Evolutionary conservation across 1,140 invertebrate species (phyloP), one percentile per base, ranked within the genome.

Genomic region (Pseudobourletiella spinata): DNA sequence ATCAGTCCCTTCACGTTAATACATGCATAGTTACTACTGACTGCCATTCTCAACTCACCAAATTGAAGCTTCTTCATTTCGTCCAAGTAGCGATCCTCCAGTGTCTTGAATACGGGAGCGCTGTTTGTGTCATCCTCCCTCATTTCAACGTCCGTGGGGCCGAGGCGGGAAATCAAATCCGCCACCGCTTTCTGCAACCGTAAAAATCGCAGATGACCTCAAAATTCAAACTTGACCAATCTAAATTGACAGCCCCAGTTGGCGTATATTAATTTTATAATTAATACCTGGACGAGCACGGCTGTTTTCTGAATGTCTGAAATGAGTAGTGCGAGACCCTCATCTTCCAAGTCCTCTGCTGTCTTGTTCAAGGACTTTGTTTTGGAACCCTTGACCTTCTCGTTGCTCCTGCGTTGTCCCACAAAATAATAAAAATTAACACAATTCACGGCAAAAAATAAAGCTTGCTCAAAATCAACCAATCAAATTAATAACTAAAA

Each of bases 61-160:
- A 95, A 95, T 77, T 94, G 91, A 55, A 91, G 77, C 67, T 82
- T 84, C 71, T 88, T 88, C 88, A 95, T 92, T 56, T 89, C 80
- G 70, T 85, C 84, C 44, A 92, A 78, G 74, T 95, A 94, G 43
- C 72, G 68, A 72, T 89, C 84, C 52, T 86, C 84, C 20, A 84
- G 70, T 0, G 83, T 81, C 32, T 74, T 74, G 74, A 73, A 72
- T 0, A 81, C 54, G 0, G 79, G 77, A 48, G 77, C 71, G 52
- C 84, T 80, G 8, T 16, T n/a, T 3, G 44, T 48, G 2, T 58
- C 60, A 26, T 67, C 68, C n/a, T 35, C 50, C 32, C 32, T 22
- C 63, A 64, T 67, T 55, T 65, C 63, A 2, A 68, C 24, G 29
- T 65, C 68, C 11, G 26, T 43, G 16, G 57, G 57, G 22, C 59